Evolutionary conservation across 2,888 invertebrate species (phyloP).

Genomic region (Eupithecia tripunctaria): DNA sequence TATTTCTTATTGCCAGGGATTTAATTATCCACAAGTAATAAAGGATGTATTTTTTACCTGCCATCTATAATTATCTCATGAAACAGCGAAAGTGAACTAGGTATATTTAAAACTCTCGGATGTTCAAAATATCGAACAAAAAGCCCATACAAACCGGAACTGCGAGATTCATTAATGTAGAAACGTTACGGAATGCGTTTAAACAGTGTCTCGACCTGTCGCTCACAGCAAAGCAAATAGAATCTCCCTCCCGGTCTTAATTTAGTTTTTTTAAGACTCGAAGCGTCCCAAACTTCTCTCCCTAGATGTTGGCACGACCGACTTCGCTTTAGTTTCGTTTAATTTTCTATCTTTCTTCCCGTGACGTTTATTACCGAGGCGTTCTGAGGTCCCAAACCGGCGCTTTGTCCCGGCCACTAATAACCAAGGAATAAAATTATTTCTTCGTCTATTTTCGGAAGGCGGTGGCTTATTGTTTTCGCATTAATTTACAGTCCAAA

Average conservation of each 20-base stretch:
- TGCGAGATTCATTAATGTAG: constrained; percentile 23
- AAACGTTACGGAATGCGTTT: constrained; percentile 30
- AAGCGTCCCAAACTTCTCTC: constrained; percentile 66
- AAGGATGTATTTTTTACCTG: background rate
- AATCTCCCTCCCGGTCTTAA: constrained; percentile 69
- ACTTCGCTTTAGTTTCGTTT: constrained; percentile 81
- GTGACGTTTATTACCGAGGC: constrained; percentile 76
- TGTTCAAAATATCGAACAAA: constrained; percentile 4
- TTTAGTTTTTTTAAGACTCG: constrained; percentile 72
- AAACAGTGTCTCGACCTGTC: constrained; percentile 62
- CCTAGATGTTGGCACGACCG: constrained; percentile 70
- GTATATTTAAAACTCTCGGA: background rate
- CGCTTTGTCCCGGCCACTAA: constrained; percentile 75
- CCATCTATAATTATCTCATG: background rate
- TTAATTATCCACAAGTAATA: too few relatives aligned
- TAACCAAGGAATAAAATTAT: constrained; percentile 78
- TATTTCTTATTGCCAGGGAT: background rate
- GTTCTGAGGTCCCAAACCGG: constrained; percentile 58
- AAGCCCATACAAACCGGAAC: background rate
- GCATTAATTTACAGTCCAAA: constrained; percentile 82
- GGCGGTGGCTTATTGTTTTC: constrained; percentile 78
- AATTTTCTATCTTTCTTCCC: constrained; percentile 80
- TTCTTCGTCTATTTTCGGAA: constrained; percentile 74
- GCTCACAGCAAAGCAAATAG: constrained; percentile 73
- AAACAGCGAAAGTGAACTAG: background rate